Evolutionary conservation across 2,888 invertebrate genomes (phyloP).

Genomic region (Cremastinae sp.): DNA sequence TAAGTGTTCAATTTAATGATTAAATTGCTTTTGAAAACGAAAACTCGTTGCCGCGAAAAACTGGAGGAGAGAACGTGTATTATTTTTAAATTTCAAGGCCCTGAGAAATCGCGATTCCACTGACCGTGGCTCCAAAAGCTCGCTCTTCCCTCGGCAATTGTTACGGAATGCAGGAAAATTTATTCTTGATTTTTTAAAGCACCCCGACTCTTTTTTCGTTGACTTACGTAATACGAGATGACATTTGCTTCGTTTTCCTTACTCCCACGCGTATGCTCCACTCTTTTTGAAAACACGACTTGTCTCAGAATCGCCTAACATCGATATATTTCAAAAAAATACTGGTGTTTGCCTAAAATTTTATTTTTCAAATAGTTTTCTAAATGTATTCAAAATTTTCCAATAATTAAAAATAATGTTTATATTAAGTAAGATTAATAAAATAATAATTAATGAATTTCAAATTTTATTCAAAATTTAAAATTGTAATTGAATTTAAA

Average conservation of each 20-base stretch:
- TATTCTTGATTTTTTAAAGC: constrained; percentile 11
- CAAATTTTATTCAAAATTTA: too few species aligned
- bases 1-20: too few species aligned
- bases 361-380: too few species aligned
- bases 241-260: not conserved
- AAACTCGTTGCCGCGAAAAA: not conserved
- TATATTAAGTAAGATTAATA: too few species aligned
- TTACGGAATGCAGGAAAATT: not conserved
- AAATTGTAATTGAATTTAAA: too few species aligned
- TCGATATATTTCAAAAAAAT: too few species aligned
- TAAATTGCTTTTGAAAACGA: not conserved
- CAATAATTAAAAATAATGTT: too few species aligned
- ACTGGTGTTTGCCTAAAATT: too few species aligned
- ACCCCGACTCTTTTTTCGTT: not conserved
- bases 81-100: constrained; percentile 57
- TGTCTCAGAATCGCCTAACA: not conserved
- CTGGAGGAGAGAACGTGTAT: constrained; percentile 45
- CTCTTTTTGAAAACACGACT: constrained; percentile 14
- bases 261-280: constrained; percentile 38
- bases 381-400: too few species aligned
- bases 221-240: constrained; percentile 17
- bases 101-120: constrained; percentile 2
- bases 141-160: not conserved
- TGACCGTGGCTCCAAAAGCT: constrained; percentile 33
- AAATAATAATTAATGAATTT: too few species aligned